These are phyloP conservation scores for Geotria australis DNA, from an alignment of 2,797 vertebrate species.

Conservation along the genomic window DNA sequence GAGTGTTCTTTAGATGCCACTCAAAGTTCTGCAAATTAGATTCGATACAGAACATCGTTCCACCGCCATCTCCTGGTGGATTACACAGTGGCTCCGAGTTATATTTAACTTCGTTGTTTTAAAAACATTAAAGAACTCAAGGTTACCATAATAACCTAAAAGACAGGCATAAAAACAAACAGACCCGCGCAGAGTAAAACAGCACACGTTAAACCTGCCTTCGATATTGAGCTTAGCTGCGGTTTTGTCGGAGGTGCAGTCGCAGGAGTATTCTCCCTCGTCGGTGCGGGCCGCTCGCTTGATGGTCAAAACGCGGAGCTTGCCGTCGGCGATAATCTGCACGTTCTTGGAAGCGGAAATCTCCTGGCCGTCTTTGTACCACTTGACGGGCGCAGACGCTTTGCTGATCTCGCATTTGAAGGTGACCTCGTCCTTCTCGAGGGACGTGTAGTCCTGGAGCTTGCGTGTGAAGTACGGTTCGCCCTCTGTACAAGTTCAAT, in stretches of 20 bases:
- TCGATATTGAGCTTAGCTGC: slow-evolving; percentile 57
- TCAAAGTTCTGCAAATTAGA: no score
- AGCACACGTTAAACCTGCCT: slow-evolving; percentile 15
- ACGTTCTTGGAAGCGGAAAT: slow-evolving; percentile 57
- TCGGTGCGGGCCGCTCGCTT: slow-evolving; percentile 60
- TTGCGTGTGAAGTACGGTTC: slow-evolving; percentile 79
- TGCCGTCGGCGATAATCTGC: slow-evolving; percentile 40
- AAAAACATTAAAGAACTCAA: no score
- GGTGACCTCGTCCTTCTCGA: slow-evolving; percentile 65
- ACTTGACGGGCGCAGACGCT: slow-evolving; percentile 47
- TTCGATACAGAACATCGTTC: no score
- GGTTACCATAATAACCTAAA: no score
- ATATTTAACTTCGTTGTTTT: no score
- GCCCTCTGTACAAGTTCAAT: slow-evolving; percentile 29
- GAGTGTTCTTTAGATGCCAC: no score
- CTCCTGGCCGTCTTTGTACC: slow-evolving; percentile 70
- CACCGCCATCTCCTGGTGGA: no score
- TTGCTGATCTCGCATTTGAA: slow-evolving; percentile 85
- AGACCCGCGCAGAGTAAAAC: not conserved
- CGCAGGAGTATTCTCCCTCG: slow-evolving; percentile 57
- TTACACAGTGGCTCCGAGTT: no score
- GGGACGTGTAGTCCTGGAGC: slow-evolving; percentile 67
- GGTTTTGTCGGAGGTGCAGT: slow-evolving; percentile 76
- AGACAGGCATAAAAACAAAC: no score
- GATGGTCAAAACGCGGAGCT: slow-evolving; percentile 49